These are phyloP conservation scores for Dryobota labecula DNA, from an alignment of 2,888 invertebrate genomes.

Conservation along the genomic window DNA sequence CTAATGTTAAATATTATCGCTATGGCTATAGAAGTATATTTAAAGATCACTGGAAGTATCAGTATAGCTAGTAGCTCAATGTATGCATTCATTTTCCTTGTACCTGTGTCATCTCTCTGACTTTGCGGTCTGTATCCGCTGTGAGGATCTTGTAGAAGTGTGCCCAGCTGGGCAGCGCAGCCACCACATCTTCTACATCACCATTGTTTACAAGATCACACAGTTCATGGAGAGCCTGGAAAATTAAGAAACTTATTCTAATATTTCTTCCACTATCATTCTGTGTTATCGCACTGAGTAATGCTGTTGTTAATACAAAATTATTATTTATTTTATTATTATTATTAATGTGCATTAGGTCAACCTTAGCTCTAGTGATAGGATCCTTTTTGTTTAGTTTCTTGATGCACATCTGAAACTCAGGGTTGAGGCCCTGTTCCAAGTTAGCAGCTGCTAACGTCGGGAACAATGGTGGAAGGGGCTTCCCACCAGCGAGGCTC, in stretches of 20 bases:
- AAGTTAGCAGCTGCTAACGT: conserved; percentile 85
- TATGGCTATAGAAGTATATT: neutral
- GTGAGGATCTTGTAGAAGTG: conserved; percentile 94
- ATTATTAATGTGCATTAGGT: neutral
- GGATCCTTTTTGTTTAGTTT: conserved; percentile 97
- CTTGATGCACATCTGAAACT: conserved; percentile 94
- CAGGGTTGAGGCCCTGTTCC: conserved; percentile 93
- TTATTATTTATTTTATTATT: no score
- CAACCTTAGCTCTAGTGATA: conserved; percentile 96
- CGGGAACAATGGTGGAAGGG: conserved; percentile 78
- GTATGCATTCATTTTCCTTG: neutral
- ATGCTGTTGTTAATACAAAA: no score
- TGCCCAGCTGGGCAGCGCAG: conserved; percentile 95
- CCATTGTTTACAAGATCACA: conserved; percentile 92
- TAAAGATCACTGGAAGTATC: neutral
- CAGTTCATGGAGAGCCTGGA: conserved; percentile 95
- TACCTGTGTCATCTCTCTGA: conserved; percentile 93
- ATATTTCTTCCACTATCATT: neutral
- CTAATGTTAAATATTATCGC: neutral
- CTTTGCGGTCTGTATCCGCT: conserved; percentile 95
- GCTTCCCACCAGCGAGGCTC: conserved; percentile 65
- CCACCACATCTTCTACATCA: conserved; percentile 92
- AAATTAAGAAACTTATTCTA: conserved; percentile 17
- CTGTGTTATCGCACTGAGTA: neutral
- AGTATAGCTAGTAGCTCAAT: neutral